Conservation (phyloP, 2,888 invertebrate species). For the Erebia epiphron region DNA sequence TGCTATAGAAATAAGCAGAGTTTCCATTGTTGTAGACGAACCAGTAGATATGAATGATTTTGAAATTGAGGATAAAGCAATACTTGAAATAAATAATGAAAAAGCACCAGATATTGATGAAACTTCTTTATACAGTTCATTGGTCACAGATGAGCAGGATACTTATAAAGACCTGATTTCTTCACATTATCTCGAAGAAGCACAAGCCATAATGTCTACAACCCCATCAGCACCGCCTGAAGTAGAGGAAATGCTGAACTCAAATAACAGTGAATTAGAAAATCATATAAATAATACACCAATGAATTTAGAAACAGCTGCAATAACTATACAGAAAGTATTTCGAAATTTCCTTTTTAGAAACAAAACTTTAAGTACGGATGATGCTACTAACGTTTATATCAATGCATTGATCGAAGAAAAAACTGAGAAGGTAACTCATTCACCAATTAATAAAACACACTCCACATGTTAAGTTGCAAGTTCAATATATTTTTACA, state of each 20-base stretch:
- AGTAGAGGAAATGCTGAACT: slow-evolving; percentile 21
- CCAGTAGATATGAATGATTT: background rate
- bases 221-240: background rate
- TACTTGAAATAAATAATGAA: background rate
- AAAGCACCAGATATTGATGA: background rate
- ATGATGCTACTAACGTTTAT: slow-evolving; percentile 63
- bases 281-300: slow-evolving; percentile 43
- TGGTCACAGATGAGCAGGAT: background rate
- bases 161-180: background rate
- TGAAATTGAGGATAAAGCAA: background rate
- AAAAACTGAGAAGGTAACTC: slow-evolving; percentile 40
- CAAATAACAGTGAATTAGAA: slow-evolving; percentile 31
- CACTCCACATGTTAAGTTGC: background rate
- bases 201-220: background rate
- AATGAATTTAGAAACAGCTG: slow-evolving; percentile 79
- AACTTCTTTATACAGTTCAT: background rate
- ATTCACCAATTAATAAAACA: background rate
- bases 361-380: slow-evolving; percentile 71
- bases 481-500: background rate
- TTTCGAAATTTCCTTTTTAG: slow-evolving; percentile 77
- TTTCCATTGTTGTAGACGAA: background rate
- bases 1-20: background rate
- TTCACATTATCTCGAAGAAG: background rate
- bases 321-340: slow-evolving; percentile 83
- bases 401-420: slow-evolving; percentile 43